Conservation (phyloP, 2,113 vertebrate genomes). For the Aldabrachelys gigantea region DNA sequence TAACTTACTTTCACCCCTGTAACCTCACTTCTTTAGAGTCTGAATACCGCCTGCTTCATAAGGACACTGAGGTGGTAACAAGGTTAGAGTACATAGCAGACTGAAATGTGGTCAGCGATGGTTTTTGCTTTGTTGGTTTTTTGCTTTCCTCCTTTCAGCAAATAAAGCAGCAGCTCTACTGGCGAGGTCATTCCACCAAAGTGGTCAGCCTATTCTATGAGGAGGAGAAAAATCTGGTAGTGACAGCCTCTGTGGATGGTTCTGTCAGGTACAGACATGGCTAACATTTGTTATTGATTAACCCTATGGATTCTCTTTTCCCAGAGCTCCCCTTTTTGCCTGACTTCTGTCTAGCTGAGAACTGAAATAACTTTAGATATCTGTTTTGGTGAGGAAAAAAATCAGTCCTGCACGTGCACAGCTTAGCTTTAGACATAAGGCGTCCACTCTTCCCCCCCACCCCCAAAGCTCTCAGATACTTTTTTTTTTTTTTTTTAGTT, state of each 20-base stretch:
- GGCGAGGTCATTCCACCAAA: slow-evolving; percentile 75
- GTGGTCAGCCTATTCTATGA: slow-evolving; percentile 68
- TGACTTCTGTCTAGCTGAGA: not conserved
- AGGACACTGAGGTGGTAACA: not conserved
- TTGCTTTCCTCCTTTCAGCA: slow-evolving; percentile 50
- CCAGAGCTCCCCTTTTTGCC: not conserved
- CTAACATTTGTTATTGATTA: not conserved
- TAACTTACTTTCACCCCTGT: too few species aligned
- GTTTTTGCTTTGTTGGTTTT: not conserved
- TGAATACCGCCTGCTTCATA: not conserved
- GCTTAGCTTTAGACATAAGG: not conserved
- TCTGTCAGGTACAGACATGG: slow-evolving; percentile 75
- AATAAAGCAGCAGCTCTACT: slow-evolving; percentile 76
- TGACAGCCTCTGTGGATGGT: slow-evolving; percentile 75
- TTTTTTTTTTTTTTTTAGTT: not conserved
- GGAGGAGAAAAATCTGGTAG: slow-evolving; percentile 74
- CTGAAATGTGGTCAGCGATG: not conserved
- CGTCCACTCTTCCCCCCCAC: not conserved
- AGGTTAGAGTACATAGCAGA: not conserved
- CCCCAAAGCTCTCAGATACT: not conserved
- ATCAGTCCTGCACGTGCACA: not conserved
- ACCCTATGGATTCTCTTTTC: not conserved
- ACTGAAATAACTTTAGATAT: not conserved
- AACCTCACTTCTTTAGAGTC: too few species aligned
- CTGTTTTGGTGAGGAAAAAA: not conserved